Conservation (phyloP, 92 coral and sea anemone species). For the Paragorgia papillata region DNA sequence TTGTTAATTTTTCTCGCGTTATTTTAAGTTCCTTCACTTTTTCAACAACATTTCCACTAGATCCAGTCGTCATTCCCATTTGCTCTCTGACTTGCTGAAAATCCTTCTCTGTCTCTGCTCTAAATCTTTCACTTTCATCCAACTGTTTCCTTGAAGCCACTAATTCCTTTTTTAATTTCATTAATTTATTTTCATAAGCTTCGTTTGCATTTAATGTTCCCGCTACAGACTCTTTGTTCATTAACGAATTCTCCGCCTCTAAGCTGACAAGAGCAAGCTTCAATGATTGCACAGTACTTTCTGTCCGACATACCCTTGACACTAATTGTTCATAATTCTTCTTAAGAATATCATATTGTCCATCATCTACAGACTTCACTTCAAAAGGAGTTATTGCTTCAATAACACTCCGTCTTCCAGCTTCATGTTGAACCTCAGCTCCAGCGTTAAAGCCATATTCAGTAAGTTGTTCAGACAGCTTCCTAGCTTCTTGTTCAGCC, state of each 20-base stretch:
- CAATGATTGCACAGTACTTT: constrained; percentile 93
- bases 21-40: constrained; percentile 71
- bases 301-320: constrained; percentile 91
- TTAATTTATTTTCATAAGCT: constrained; percentile 79
- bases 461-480: constrained; percentile 80
- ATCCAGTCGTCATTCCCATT: constrained; percentile 65
- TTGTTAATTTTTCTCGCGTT: constrained; percentile 74
- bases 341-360: constrained; percentile 76
- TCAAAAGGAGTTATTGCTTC: constrained; percentile 87
- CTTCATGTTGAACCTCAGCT: constrained; percentile 46
- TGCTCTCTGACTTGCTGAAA: constrained; percentile 61
- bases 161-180: constrained; percentile 73
- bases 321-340: constrained; percentile 90
- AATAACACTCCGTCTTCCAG: constrained; percentile 59
- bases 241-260: constrained; percentile 85
- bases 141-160: constrained; percentile 63
- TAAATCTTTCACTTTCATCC: constrained; percentile 56
- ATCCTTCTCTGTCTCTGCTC: constrained; percentile 69
- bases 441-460: constrained; percentile 80
- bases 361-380: constrained; percentile 51
- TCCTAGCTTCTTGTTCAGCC: constrained; percentile 96
- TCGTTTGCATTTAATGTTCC: constrained; percentile 70
- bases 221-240: constrained; percentile 59
- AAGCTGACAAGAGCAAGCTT: constrained; percentile 89
- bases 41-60: constrained; percentile 55